Percentiles rank a stretch among this genome's conserved stretches.
phyloP scores from a whole-genome alignment of 2,888 invertebrate species.

The Sminthurinus aureus region DNA sequence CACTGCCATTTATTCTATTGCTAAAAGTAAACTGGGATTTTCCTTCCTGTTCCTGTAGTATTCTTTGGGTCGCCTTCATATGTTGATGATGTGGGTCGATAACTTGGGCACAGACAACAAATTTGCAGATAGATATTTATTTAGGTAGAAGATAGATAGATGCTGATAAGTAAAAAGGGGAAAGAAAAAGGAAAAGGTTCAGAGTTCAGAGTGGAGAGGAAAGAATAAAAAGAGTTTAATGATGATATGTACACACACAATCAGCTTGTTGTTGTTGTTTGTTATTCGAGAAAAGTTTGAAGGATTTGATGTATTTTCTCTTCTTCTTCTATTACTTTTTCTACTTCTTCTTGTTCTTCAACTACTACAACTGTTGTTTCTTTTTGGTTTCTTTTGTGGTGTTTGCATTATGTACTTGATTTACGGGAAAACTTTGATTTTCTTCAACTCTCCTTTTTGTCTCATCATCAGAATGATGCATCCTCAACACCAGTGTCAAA shows the following conservation, averaged over 20 bases:
- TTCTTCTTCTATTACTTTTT: too few species aligned
- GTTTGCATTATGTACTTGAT: slow-evolving; percentile 13
- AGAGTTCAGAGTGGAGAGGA: slow-evolving; percentile 2
- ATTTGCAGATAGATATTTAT: too few species aligned
- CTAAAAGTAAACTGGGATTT: slow-evolving; percentile 16
- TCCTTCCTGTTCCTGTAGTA: slow-evolving; percentile 7
- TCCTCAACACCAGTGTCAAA: slow-evolving; percentile 67
- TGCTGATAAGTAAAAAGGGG: too few species aligned
- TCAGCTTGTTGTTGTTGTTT: too few species aligned
- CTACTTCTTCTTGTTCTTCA: too few species aligned
- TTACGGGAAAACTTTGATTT: slow-evolving; percentile 24
- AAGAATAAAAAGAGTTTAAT: background rate
- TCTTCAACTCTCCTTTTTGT: slow-evolving; percentile 13
- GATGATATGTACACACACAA: too few species aligned
- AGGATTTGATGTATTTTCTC: too few species aligned
- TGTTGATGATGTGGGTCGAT: background rate
- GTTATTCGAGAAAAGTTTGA: too few species aligned
- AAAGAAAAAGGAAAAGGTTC: too few species aligned
- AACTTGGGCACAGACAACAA: background rate
- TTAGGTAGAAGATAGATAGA: too few species aligned
- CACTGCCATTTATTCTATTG: slow-evolving; percentile 23
- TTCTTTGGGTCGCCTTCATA: background rate
- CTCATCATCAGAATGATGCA: slow-evolving; percentile 64
- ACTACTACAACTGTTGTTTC: too few species aligned
- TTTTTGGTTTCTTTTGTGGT: too few species aligned